These are phyloP conservation scores for Falcaria lacertinaria DNA, from an alignment of 2,888 invertebrate genomes.

Conservation along the genomic window DNA sequence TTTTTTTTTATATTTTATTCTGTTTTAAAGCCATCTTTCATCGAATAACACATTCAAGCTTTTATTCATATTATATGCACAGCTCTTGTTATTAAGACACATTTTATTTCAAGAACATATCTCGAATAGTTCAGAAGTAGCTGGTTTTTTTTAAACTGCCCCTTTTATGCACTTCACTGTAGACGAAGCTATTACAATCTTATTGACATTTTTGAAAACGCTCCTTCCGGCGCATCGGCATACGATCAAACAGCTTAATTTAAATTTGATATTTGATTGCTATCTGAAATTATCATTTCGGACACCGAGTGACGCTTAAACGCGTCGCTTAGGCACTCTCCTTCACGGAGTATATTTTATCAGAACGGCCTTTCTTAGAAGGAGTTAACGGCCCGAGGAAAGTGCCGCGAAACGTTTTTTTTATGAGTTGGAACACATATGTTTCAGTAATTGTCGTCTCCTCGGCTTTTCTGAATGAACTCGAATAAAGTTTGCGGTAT, in stretches of 20 bases:
- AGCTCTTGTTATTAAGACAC: too few species aligned
- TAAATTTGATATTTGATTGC: constrained; percentile 42
- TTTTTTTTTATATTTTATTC: too few species aligned
- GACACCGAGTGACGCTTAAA: constrained; percentile 10
- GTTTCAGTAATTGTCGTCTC: neutral
- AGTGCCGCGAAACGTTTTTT: neutral
- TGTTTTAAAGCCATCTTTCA: too few species aligned
- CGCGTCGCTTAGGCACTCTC: neutral
- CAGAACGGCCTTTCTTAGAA: neutral
- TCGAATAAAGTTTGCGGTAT: neutral
- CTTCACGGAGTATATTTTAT: neutral
- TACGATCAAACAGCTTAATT: constrained; percentile 43
- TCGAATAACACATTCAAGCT: too few species aligned
- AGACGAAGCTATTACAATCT: too few species aligned
- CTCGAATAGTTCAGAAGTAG: too few species aligned
- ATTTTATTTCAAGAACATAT: too few species aligned
- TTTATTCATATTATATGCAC: too few species aligned
- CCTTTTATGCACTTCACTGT: too few species aligned
- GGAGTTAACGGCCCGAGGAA: neutral
- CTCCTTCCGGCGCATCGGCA: constrained; percentile 21
- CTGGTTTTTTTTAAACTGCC: too few species aligned
- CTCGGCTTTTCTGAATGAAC: neutral
- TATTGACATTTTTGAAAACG: constrained; percentile 3
- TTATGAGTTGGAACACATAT: neutral
- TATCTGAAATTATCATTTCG: constrained; percentile 30